phyloP scores from a whole-genome alignment of 2,113 vertebrate genomes.

The Clarias gariepinus region DNA sequence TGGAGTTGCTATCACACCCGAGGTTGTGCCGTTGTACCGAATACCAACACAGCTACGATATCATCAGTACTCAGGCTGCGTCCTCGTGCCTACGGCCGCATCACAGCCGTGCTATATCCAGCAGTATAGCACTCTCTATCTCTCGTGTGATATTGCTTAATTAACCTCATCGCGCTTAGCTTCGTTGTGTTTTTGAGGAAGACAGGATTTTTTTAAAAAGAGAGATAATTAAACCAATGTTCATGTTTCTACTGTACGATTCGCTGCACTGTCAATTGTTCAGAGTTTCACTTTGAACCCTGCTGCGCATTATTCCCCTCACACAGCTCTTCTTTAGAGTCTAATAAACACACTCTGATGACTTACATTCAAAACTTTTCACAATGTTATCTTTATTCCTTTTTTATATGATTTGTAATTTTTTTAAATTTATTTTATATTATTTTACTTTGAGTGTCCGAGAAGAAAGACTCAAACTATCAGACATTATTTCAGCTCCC shows the following conservation, averaged over 20 bases:
- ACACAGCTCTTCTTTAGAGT: neutral
- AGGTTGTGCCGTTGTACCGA: too few relatives aligned
- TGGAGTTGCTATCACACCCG: too few relatives aligned
- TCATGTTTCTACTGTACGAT: neutral
- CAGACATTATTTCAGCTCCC: constrained; percentile 1
- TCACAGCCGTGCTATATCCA: too few relatives aligned
- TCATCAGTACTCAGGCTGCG: too few relatives aligned
- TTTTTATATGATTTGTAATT: neutral
- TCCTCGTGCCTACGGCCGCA: too few relatives aligned
- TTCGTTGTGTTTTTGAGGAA: neutral
- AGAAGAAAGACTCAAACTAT: neutral
- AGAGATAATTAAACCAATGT: neutral
- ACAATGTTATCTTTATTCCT: neutral
- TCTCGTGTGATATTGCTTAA: too few relatives aligned
- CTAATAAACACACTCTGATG: neutral
- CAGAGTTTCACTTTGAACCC: neutral
- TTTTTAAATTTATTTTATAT: neutral
- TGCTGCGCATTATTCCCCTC: neutral
- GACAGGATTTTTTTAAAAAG: neutral
- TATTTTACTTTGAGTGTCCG: neutral
- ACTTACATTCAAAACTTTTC: neutral
- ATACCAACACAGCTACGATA: too few relatives aligned
- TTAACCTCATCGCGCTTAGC: too few relatives aligned
- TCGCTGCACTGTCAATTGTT: neutral
- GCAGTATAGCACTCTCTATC: too few relatives aligned